These are phyloP conservation scores for Mesoligia furuncula DNA, from an alignment of 2,888 invertebrate genomes.

Conservation along the genomic window DNA sequence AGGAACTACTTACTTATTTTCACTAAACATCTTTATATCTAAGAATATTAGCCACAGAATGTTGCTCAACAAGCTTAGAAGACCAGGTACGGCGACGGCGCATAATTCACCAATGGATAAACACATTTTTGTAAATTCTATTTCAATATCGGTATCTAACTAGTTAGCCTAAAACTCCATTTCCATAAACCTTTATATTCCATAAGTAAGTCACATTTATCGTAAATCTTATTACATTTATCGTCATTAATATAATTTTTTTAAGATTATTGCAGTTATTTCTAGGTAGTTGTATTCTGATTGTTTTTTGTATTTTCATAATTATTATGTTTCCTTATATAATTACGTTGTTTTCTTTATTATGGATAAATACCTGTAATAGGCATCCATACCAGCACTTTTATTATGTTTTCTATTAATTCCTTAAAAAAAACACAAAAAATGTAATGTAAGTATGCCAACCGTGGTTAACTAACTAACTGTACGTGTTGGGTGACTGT, in stretches of 20 bases:
- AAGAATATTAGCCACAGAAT: no score
- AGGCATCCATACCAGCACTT: background rate
- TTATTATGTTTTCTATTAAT: background rate
- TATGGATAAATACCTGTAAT: background rate
- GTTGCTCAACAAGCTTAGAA: background rate
- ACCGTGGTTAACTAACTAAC: no score
- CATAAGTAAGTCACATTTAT: no score
- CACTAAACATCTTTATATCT: background rate
- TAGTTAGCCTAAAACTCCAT: background rate
- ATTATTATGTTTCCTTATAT: background rate
- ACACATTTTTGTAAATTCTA: background rate
- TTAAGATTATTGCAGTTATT: background rate
- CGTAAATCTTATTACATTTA: background rate
- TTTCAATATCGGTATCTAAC: background rate
- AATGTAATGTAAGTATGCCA: background rate
- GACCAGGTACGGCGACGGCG: background rate
- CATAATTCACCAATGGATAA: background rate
- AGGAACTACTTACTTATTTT: no score
- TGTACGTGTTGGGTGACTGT: background rate
- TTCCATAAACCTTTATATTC: background rate
- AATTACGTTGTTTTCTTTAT: background rate
- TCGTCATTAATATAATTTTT: background rate
- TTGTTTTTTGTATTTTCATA: background rate
- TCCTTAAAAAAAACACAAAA: no score
- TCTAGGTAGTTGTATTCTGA: background rate